Base-by-base conservation (phyloP, 2,888 invertebrate species). In the Brenthis ino region DNA sequence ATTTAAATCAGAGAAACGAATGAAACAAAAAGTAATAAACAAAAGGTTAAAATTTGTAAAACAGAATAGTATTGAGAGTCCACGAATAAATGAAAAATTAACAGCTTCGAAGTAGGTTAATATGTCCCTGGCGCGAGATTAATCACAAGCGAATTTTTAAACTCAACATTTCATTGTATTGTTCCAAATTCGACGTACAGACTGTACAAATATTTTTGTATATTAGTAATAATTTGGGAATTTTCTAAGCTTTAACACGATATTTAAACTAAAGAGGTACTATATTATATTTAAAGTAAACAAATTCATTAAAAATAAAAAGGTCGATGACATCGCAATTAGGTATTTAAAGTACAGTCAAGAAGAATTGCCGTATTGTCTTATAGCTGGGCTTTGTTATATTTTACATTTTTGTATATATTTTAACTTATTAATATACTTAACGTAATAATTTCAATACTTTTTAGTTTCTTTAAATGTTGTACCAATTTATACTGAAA, bases 311-410 rank as follows among this genome's bases (percentile, higher is more conserved):
- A 77, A 79, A 78, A 79, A 76, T 77, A 78, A 77, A 77, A 70
- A 73, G 81, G 79, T 80, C 80, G 70, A 73, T 67, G 81, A 80
- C 83, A 76, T 68, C 57, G 48, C 64, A 68, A 72, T 70, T 75
- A 72, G 73, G 73, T 70, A 64, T 54, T 74, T 53, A 63, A 67
- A 24, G 55, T 53, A 69, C 72, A 67, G 20, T 69, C 60, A 47
- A 2, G 24, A 11, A n/a, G 50, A 71, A 68, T 64, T 13, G 20
- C 3, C 8, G 6, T 8, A 20, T 6, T 3, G 37, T 14, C 20
- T 63, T 58, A 51, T n/a, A 6, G 6, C 13, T 16, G 12, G 51
- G 12, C n/a, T 14, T 16, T 51, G 8, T n/a, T n/a, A 50, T n/a
- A n/a, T 37, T 0, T 28, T 28, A 4, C 5, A 3, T 5, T 28